A percentile compares a stretch with the other conserved stretches of the same genome.
Evolutionary conservation across 2,113 vertebrate species (phyloP).

Genomic region (Corydoras maculifer): DNA sequence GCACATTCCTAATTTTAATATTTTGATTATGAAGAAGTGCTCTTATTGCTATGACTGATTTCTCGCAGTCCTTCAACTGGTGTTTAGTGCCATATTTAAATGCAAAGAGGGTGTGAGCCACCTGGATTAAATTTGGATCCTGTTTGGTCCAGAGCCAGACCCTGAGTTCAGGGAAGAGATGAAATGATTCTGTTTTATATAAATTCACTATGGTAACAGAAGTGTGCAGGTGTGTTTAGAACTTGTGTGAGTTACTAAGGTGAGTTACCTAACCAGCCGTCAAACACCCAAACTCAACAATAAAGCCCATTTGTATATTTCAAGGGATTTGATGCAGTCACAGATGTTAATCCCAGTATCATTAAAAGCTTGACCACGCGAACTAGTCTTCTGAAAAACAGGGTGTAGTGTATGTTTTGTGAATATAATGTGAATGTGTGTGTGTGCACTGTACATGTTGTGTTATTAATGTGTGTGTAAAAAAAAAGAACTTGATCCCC

Average conservation of each 20-base stretch:
- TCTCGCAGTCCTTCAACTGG: too few relatives aligned
- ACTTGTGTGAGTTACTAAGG: conserved; percentile 1
- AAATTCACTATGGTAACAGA: conserved; percentile 8
- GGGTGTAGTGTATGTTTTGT: too few relatives aligned
- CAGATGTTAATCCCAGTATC: neutral
- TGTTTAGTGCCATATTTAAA: too few relatives aligned
- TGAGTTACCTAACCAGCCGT: conserved; percentile 4
- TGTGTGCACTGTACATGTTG: neutral
- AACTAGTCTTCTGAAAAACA: too few relatives aligned
- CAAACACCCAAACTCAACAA: conserved; percentile 17
- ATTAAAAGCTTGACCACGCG: too few relatives aligned
- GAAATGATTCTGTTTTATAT: conserved; percentile 1
- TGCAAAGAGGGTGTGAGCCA: neutral
- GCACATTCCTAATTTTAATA: too few relatives aligned
- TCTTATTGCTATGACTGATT: too few relatives aligned
- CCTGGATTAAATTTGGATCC: conserved; percentile 23
- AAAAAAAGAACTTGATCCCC: neutral
- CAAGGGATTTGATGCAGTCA: conserved; percentile 12
- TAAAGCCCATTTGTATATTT: neutral
- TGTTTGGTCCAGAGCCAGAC: conserved; percentile 21
- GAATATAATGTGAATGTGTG: neutral
- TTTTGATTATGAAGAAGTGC: too few relatives aligned
- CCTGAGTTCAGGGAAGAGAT: neutral
- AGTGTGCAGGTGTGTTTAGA: conserved; percentile 18
- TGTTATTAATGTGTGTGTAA: neutral